These are phyloP conservation scores for Drosophila neutralis DNA, from an alignment of 2,888 invertebrate species.

Conservation along the genomic window DNA sequence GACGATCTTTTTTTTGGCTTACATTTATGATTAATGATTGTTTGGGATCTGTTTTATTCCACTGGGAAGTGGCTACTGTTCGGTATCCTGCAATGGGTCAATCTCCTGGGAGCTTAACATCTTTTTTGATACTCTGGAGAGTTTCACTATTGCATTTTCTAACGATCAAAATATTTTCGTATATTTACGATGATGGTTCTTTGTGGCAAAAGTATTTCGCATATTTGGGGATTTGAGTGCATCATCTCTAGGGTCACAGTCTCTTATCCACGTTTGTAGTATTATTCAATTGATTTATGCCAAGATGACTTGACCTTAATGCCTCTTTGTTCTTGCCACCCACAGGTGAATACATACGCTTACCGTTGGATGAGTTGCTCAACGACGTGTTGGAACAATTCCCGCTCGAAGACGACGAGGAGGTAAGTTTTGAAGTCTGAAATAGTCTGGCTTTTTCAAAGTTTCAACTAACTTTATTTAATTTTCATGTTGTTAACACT, in stretches of 20 bases:
- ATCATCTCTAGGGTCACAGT: constrained; percentile 10
- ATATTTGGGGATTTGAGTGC: constrained; percentile 4
- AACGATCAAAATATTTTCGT: constrained; percentile 80
- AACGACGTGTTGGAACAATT: constrained; percentile 84
- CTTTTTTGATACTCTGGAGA: constrained; percentile 74
- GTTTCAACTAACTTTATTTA: constrained; percentile 21
- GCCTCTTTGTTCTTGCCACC: constrained; percentile 27
- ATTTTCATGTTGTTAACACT: not conserved
- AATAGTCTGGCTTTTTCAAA: not conserved
- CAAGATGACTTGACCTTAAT: constrained; percentile 50
- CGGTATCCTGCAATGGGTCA: constrained; percentile 14
- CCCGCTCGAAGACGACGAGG: constrained; percentile 72
- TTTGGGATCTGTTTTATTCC: constrained; percentile 42
- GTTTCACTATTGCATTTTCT: constrained; percentile 1
- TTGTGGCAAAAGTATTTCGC: constrained; percentile 1
- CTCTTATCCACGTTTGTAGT: not conserved
- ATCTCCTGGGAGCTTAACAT: constrained; percentile 35
- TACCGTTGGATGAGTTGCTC: constrained; percentile 84
- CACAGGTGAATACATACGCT: constrained; percentile 84
- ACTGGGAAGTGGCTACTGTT: constrained; percentile 70
- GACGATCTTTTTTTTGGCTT: constrained; percentile 38
- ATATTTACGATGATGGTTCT: constrained; percentile 26
- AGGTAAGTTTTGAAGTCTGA: constrained; percentile 64
- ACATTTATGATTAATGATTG: constrained; percentile 53
- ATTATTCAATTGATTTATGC: constrained; percentile 31